Percentiles rank a stretch among this genome's conserved stretches.
These are phyloP conservation scores for Turritopsis dohrnii DNA, from an alignment of 30 jellyfish, hydroid and myxozoan genomes.

Conservation along the genomic window DNA sequence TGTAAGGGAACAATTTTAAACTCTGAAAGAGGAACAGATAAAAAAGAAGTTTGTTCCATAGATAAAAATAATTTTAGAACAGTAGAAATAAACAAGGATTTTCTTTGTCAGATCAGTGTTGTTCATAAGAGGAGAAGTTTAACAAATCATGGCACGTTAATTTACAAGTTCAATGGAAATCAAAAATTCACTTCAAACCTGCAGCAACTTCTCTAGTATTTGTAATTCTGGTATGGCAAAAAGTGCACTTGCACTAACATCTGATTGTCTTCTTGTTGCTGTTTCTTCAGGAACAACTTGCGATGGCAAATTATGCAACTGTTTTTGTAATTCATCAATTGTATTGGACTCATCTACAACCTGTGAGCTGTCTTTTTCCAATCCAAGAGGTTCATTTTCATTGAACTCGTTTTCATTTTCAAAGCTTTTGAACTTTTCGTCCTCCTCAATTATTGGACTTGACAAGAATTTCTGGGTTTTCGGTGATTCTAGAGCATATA, in stretches of 20 bases:
- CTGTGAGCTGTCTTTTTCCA: neutral
- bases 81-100: too few species aligned
- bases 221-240: conserved; percentile 32
- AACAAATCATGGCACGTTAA: too few species aligned
- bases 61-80: neutral
- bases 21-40: conserved; percentile 39
- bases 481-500: neutral
- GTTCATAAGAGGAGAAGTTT: too few species aligned
- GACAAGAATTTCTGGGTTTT: neutral
- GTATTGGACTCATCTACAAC: neutral
- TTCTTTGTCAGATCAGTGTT: too few species aligned
- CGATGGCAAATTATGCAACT: neutral
- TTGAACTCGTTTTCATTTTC: neutral
- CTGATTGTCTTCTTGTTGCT: neutral
- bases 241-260: neutral
- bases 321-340: conserved; percentile 6
- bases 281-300: neutral
- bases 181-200: conserved; percentile 19
- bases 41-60: neutral
- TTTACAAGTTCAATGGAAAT: neutral
- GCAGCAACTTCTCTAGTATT: conserved; percentile 35
- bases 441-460: neutral
- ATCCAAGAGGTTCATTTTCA: neutral
- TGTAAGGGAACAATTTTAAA: conserved; percentile 38
- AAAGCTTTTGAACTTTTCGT: neutral